Base-by-base conservation (phyloP, 2,888 invertebrate genomes). In the Ophioninae sp. region DNA sequence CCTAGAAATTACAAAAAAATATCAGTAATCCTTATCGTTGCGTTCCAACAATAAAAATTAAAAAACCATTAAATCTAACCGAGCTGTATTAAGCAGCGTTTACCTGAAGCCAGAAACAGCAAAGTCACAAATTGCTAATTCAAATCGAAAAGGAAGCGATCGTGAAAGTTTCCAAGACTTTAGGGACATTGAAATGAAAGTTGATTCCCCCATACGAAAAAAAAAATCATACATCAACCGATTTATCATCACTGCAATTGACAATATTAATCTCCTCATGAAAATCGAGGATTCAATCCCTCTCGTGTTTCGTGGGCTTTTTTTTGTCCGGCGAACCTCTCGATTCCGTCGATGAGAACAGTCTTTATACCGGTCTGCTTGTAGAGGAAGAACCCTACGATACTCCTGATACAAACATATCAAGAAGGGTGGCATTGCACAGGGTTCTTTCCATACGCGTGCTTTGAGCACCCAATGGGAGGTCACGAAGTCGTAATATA, bases 341-440 rank as follows among this genome's bases (percentile, higher is more conserved):
- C 62, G 75, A 82, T 76, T 67, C 65, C 1, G 30, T 8, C 59
- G 61, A 79, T 79, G 62, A 59, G 64, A 82, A 50, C n/a, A 23
- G 59, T 67, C 61, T 21, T 56, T 17, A 39, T 50, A 65, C 59
- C 75, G 44, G 37, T 39, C 17, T 57, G 21, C n/a, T 10, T 7
- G 56, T 57, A 57, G 7, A 61, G 2, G 5, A 50, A 50, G 5
- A 50, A 10, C 50, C 13, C 50, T 50, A 13, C 17, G 5, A 17
- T 2, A 50, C 50, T 13, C 50, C 17, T 17, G 2, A 62, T 23
- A 20, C 13, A 23, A 10, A 8, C 20, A 57, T 57, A 68, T 50
- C 50, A 13, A 50, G 17, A 6, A 17, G 17, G 6, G 17, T 50
- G 13, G 50, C 50, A 0, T 50, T 50, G 13, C 13, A 50, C 17